Conservation (phyloP, 2,888 invertebrate genomes). For the Prosopocoilus inquinatus region DNA sequence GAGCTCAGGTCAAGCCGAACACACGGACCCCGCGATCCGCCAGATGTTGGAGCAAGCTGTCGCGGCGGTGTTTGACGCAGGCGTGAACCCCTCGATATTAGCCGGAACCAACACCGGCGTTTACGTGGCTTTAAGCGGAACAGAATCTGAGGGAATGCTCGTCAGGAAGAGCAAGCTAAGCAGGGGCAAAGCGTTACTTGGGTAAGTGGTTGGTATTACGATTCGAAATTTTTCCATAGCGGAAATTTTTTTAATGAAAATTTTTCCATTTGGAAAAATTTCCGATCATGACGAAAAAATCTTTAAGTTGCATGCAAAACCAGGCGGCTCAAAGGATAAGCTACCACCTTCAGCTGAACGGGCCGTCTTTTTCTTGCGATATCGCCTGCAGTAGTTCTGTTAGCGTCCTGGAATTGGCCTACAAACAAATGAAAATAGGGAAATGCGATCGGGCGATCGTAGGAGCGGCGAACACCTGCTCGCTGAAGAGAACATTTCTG, state of each 20-base stretch:
- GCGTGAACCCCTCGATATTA: constrained; percentile 65
- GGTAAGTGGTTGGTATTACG: no score
- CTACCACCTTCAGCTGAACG: constrained; percentile 81
- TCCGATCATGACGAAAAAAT: no score
- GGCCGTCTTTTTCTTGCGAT: constrained; percentile 86
- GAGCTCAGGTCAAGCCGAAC: constrained; percentile 51
- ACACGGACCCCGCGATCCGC: constrained; percentile 58
- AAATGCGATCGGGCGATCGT: constrained; percentile 87
- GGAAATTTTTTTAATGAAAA: no score
- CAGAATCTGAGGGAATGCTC: constrained; percentile 65
- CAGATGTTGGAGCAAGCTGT: constrained; percentile 59
- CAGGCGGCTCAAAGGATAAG: constrained; percentile 56
- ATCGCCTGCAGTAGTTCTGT: constrained; percentile 94
- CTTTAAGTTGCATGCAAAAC: not conserved
- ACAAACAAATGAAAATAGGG: constrained; percentile 71
- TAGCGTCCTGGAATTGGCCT: constrained; percentile 81
- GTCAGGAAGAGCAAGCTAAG: constrained; percentile 47
- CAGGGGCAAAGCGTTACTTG: no score
- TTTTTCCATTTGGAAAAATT: no score
- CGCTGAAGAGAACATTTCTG: no score
- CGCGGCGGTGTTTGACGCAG: constrained; percentile 60
- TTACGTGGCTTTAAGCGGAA: constrained; percentile 73
- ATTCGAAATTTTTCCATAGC: no score
- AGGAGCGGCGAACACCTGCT: constrained; percentile 57
- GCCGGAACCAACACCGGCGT: constrained; percentile 73